phyloP scores from a whole-genome alignment of 2,113 vertebrate species.

The Cyanoramphus novaezelandiae region DNA sequence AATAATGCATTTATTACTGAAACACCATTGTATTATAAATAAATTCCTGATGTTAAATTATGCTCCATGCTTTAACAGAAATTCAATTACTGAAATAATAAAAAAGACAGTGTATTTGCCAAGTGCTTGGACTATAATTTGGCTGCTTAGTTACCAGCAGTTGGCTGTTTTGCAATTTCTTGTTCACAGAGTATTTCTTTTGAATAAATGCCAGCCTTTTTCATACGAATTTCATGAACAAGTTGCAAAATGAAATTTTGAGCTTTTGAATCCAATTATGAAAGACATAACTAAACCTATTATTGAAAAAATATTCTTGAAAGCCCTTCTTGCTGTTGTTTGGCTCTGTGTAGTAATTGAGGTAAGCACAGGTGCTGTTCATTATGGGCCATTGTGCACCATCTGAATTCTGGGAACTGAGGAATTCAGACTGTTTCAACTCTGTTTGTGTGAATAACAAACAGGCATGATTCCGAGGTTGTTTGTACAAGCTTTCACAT shows the following conservation, averaged over 20 bases:
- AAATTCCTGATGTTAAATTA: constrained; percentile 83
- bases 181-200: constrained; percentile 76
- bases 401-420: constrained; percentile 79
- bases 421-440: constrained; percentile 74
- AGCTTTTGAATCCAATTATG: constrained; percentile 82
- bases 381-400: constrained; percentile 82
- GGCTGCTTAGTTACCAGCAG: constrained; percentile 78
- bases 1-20: constrained; percentile 82
- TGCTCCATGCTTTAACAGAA: constrained; percentile 79
- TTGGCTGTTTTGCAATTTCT: constrained; percentile 79
- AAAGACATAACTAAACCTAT: constrained; percentile 78
- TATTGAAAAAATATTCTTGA: constrained; percentile 76
- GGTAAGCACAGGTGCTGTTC: constrained; percentile 85
- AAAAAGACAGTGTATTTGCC: constrained; percentile 76
- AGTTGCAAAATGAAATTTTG: constrained; percentile 81
- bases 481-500: constrained; percentile 79
- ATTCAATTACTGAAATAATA: constrained; percentile 88
- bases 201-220: constrained; percentile 78
- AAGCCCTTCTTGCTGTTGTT: constrained; percentile 75
- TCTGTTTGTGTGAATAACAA: constrained; percentile 81
- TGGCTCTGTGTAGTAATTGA: constrained; percentile 73
- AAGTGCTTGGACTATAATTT: constrained; percentile 80
- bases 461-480: constrained; percentile 77
- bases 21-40: constrained; percentile 82
- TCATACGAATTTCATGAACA: constrained; percentile 79